A percentile compares a stretch with the other conserved stretches of the same genome.
Conservation (phyloP, 2,797 vertebrate genomes). For the Rhadinocentrus ornatus region DNA sequence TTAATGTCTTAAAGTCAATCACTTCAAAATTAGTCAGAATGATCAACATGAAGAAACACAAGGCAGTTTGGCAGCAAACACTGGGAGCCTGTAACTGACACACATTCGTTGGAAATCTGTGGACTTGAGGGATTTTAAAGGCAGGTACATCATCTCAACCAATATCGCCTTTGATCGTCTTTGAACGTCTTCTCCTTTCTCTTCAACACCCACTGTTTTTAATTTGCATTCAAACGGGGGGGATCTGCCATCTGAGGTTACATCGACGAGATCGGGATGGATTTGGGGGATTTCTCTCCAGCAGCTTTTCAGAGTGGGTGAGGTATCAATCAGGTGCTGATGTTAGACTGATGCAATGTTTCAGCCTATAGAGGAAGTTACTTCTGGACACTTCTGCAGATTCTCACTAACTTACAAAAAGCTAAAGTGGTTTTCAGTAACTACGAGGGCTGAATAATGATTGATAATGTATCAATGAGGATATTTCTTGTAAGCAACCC, state of each 20-base stretch:
- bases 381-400: conserved; percentile 42
- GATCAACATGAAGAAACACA: conserved; percentile 21
- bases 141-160: conserved; percentile 53
- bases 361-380: conserved; percentile 54
- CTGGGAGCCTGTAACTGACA: conserved; percentile 37
- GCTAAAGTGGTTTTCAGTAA: conserved; percentile 26
- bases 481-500: background rate
- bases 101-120: conserved; percentile 26
- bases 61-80: conserved; percentile 32
- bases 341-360: conserved; percentile 80
- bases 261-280: conserved; percentile 66
- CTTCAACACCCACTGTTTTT: conserved; percentile 47
- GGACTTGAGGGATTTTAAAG: conserved; percentile 50
- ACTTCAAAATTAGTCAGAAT: conserved; percentile 28
- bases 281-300: conserved; percentile 61
- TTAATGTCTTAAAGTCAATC: conserved; percentile 46
- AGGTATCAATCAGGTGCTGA: conserved; percentile 78
- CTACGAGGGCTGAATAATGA: conserved; percentile 11
- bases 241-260: conserved; percentile 57
- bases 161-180: conserved; percentile 59
- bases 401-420: conserved; percentile 39
- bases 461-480: conserved; percentile 26
- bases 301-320: conserved; percentile 65
- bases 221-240: conserved; percentile 66
- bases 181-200: conserved; percentile 53